Conservation (phyloP, 2,888 invertebrate genomes). For the Dasysyrphus albostriatus region DNA sequence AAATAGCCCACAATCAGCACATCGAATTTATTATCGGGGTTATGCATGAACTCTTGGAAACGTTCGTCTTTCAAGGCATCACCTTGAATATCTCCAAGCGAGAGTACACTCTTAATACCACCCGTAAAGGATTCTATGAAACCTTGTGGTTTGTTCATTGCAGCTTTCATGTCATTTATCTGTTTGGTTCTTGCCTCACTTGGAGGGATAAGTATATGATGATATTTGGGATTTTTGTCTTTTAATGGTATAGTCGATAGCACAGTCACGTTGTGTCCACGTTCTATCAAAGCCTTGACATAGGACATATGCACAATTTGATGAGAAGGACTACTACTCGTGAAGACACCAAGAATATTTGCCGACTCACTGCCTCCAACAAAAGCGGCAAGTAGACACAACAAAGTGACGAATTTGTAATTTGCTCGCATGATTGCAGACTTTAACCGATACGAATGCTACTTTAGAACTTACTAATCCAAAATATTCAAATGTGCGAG, state of each 20-base stretch:
- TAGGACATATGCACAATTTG: slow-evolving; percentile 78
- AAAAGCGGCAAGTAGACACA: not conserved
- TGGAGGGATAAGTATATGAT: slow-evolving; percentile 63
- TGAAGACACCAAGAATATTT: slow-evolving; percentile 81
- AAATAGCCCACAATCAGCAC: slow-evolving; percentile 76
- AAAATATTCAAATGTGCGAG: not conserved
- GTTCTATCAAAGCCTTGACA: slow-evolving; percentile 79
- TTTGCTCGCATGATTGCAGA: not conserved
- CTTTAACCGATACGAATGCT: not conserved
- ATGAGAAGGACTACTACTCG: slow-evolving; percentile 80
- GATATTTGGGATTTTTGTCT: slow-evolving; percentile 79
- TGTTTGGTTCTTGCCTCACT: slow-evolving; percentile 1
- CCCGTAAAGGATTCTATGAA: not conserved
- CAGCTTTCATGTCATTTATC: not conserved
- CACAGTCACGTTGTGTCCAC: slow-evolving; percentile 82
- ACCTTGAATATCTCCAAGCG: slow-evolving; percentile 7
- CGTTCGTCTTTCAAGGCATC: slow-evolving; percentile 37
- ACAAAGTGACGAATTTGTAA: not conserved
- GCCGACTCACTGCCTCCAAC: slow-evolving; percentile 74
- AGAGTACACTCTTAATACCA: not conserved
- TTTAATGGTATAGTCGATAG: slow-evolving; percentile 77
- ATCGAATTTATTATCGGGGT: slow-evolving; percentile 73
- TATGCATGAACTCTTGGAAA: slow-evolving; percentile 71
- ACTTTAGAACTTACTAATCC: not conserved
- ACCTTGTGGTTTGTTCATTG: slow-evolving; percentile 1